Percentiles rank a stretch among this genome's conserved stretches.
Evolutionary conservation across 2,797 vertebrate genomes (phyloP).

Genomic region (Orientallactaga sibirica): DNA sequence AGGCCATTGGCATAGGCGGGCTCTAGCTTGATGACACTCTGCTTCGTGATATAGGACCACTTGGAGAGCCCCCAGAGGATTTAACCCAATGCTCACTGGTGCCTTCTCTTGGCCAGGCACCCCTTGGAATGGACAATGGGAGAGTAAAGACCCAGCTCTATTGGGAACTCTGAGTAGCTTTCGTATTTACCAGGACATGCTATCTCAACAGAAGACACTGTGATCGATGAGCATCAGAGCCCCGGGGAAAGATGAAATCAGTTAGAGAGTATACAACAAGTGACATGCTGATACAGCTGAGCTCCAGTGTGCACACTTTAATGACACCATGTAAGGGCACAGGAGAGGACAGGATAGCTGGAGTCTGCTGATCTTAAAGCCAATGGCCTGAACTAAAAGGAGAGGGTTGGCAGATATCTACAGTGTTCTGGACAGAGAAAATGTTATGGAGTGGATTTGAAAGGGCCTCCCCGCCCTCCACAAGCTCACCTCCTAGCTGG

Average conservation of each 20-base stretch:
- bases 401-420: not conserved
- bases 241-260: not conserved
- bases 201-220: not conserved
- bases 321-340: not conserved
- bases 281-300: not conserved
- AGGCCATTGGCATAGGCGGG: not conserved
- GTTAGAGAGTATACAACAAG: not conserved
- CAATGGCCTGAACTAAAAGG: not conserved
- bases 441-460: not conserved
- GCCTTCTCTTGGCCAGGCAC: not conserved
- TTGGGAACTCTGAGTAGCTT: not conserved
- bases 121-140: not conserved
- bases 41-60: accelerated
- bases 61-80: not conserved
- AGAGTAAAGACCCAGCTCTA: not conserved
- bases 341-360: not conserved
- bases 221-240: not conserved
- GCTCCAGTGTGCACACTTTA: not conserved
- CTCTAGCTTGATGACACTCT: not conserved
- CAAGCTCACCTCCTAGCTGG: not conserved
- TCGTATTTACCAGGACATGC: not conserved
- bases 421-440: not conserved
- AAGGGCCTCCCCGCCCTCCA: too few relatives aligned
- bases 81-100: not conserved
- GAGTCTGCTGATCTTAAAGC: not conserved